A percentile compares a stretch with the other conserved stretches of the same genome.
These are phyloP conservation scores for rat (Rattus norvegicus) DNA, from an alignment of 2,113 vertebrate genomes.

Conservation along the genomic window GRCr8 NC_086022.1:106730501-106731000, in stretches of 20 bases:
- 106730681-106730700: constrained; percentile 89
- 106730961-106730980: not conserved
- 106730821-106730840: not conserved
- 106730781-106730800: constrained; percentile 49
- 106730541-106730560: not conserved
- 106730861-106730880: constrained; percentile 25
- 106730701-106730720: constrained; percentile 90
- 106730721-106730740: constrained; percentile 89
- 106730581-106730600: constrained; percentile 87
- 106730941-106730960: not conserved
- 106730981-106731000: not conserved
- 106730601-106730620: constrained; percentile 85
- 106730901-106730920: constrained; percentile 18
- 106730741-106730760: constrained; percentile 86
- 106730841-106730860: not conserved
- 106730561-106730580: not conserved
- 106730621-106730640: constrained; percentile 91
- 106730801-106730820: not conserved
- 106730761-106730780: constrained; percentile 84
- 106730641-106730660: constrained; percentile 93
- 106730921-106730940: not conserved
- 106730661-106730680: constrained; percentile 93
- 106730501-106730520: no score
- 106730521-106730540: not conserved
- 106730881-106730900: not conserved